These are phyloP conservation scores for Chelonia mydas DNA, from an alignment of 2,797 vertebrate species.

Conservation along the genomic window DNA sequence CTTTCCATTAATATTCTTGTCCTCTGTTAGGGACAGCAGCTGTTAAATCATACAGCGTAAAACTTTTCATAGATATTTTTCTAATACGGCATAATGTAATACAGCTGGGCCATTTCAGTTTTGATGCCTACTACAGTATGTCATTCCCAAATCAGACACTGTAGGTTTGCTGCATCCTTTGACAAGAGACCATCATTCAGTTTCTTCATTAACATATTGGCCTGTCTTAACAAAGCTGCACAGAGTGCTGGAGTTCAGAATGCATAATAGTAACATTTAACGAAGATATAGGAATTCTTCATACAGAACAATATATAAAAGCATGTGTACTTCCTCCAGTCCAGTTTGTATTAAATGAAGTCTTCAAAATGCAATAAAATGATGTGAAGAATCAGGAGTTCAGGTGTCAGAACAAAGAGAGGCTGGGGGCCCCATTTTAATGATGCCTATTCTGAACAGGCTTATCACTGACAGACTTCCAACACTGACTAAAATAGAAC, in stretches of 20 bases:
- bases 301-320: no score
- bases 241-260: neutral
- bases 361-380: neutral
- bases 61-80: neutral
- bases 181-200: neutral
- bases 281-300: neutral
- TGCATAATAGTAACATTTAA: neutral
- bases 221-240: neutral
- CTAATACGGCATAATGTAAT: neutral
- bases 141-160: neutral
- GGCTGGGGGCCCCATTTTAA: neutral
- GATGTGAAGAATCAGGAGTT: neutral
- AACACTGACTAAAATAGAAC: neutral
- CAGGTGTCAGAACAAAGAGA: neutral
- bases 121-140: neutral
- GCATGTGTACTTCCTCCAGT: neutral
- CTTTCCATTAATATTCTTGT: neutral
- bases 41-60: neutral
- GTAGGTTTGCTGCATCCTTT: neutral
- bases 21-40: neutral
- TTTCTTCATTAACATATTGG: neutral
- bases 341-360: neutral
- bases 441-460: neutral
- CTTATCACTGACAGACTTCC: neutral
- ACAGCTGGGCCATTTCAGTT: neutral